Evolutionary conservation across 1,140 invertebrate genomes (phyloP).

Genomic region (Periplaneta americana): DNA sequence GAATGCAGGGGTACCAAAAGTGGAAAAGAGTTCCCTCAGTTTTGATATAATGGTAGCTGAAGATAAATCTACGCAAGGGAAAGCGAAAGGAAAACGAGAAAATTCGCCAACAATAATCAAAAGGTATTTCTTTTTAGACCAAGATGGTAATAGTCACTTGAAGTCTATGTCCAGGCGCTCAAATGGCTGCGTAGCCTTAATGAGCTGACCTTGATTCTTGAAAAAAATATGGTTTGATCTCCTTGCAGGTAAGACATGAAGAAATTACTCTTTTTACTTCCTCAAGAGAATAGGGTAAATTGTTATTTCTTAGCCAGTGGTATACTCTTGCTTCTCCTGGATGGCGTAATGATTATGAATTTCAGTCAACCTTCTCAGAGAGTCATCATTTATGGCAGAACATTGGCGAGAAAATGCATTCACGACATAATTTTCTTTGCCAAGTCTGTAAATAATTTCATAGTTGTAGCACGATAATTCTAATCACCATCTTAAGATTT

Average conservation of each 20-base stretch:
- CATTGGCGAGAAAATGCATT: too few species aligned
- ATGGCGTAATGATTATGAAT: conserved; percentile 22
- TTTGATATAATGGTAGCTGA: conserved; percentile 23
- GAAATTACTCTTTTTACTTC: conserved; percentile 19
- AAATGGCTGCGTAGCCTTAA: conserved; percentile 27
- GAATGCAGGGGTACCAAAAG: conserved; percentile 23
- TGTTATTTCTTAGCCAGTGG: conserved; percentile 23
- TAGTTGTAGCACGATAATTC: too few species aligned
- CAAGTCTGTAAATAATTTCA: background rate
- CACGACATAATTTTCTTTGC: background rate
- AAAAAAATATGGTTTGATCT: conserved; percentile 23
- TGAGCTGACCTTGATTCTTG: conserved; percentile 15
- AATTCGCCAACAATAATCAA: conserved; percentile 30
- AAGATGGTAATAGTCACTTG: conserved; percentile 27
- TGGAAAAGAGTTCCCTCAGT: too few species aligned
- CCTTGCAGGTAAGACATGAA: conserved; percentile 17
- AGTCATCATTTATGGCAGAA: too few species aligned
- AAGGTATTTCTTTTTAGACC: conserved; percentile 25
- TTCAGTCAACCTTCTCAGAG: background rate
- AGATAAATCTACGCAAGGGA: conserved; percentile 23
- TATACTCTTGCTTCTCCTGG: conserved; percentile 24
- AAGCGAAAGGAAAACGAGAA: conserved; percentile 31
- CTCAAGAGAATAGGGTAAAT: conserved; percentile 24
- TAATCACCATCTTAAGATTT: background rate
- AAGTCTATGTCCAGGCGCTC: conserved; percentile 28